Evolutionary conservation across 2,888 invertebrate genomes (phyloP), one percentile per base, ranked within the genome.

Genomic region (Dryobotodes eremita): DNA sequence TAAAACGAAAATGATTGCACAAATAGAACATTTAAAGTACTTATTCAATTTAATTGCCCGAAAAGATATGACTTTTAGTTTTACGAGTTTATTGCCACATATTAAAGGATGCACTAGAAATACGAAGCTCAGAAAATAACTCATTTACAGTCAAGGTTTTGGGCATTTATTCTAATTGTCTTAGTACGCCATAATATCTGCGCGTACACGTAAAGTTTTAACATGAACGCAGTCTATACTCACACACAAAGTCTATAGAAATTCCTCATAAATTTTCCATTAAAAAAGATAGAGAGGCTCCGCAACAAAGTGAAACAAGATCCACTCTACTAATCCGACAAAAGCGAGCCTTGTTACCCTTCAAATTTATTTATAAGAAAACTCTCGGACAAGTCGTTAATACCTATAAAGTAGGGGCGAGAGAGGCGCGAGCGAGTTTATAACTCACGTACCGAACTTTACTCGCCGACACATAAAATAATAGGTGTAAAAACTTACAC

Each of bases 351-450:
- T 96, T 97, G 97, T 97, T 96, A 96, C 97, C 97, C 96, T 97
- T 97, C 97, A 97, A 97, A 97, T 97, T 97, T 97, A 97, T 97
- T 97, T 97, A 97, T 97, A 97, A 97, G 97, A 97, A 97, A 97
- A 97, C 96, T 96, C 97, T 97, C 95, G 96, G 97, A 97, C 97
- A 97, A 96, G 97, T 96, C 97, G 97, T 97, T 97, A 97, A 97
- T 97, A 97, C 97, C 96, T 97, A 97, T 97, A 97, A 97, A 97
- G 97, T 96, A 97, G 96, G 96, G 96, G 96, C 96, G 96, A 96
- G 95, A 96, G 96, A 96, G 96, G 96, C 96, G 95, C 96, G 95
- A 94, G 96, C 95, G 96, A 96, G 96, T 97, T 97, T 97, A 97
- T 97, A 97, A 96, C 97, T 97, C 97, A 97, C 97, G 97, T 97